Evolutionary conservation across 2,888 invertebrate species (phyloP), one percentile per base, ranked within the genome.

Genomic region (Gari tellinella): DNA sequence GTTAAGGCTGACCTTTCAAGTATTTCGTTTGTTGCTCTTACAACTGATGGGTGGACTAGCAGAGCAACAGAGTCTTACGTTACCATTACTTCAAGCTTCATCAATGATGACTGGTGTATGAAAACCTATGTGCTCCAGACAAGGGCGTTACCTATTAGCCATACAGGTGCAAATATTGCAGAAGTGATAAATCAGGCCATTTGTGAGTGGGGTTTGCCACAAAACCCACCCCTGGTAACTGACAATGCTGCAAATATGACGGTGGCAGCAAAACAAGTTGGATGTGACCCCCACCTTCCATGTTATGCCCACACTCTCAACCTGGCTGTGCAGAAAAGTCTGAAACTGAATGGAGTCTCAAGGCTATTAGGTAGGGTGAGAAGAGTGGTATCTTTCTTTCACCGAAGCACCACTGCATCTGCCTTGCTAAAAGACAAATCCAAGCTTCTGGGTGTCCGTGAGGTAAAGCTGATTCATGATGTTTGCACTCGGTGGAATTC

Each of bases 1-100:
- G 63, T 75, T 10, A 26, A 31, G 37, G 15, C 45, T 15, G 31
- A 62, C 19, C 21, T 69, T 15, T 31, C 37, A 15, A 45, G n/a
- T 37, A 58, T 70, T 19, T 21, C 17, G 2, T 48, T 15, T 25
- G 46, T 80, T 37, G 57, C 69, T n/a, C 19, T 78, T 2, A 78
- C 75, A 37, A 78, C 70, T 15, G 77, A 81, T 49, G 56, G 49
- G 17, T 78, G 75, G 77, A 81, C 78, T 0, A 74, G 74, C 12
- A 48, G 78, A 21, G 65, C 69, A 12, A 69, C 72, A 12, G 51
- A 73, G 21, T 72, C 51, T 46, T 80, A 65, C 49, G 46, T 70
- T 8, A 66, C 81, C 25, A 66, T 81, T 1, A 81, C 77, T 12
- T 68, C 61, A 15, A 72, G 69, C 56, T 73, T 48, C 21, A 56